Evolutionary conservation across 2,113 vertebrate genomes (phyloP).

Genomic region (Sorex araneus): DNA sequence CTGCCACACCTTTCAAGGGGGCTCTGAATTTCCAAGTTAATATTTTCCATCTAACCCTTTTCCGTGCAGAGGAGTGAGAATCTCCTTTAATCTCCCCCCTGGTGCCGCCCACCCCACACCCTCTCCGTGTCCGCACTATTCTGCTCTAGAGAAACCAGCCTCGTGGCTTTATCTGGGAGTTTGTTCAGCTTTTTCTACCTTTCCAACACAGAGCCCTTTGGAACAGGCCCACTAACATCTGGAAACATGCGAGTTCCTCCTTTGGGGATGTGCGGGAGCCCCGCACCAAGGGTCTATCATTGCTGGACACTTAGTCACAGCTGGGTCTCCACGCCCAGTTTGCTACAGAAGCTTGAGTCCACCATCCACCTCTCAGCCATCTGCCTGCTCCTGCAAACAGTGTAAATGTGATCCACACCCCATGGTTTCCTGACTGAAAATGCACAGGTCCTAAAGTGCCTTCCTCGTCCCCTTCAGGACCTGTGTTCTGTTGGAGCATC

Average conservation of each 20-base stretch:
- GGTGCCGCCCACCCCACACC: no score
- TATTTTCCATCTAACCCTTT: constrained; percentile 27
- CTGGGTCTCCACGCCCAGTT: constrained; percentile 37
- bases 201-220: not conserved
- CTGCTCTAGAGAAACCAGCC: constrained; percentile 26
- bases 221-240: constrained; percentile 7
- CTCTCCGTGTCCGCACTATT: not conserved
- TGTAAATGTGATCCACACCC: not conserved
- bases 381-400: not conserved
- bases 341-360: not conserved
- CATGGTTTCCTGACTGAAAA: not conserved
- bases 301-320: constrained; percentile 64
- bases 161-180: not conserved
- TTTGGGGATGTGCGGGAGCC: not conserved
- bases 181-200: constrained; percentile 22
- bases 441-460: not conserved
- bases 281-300: not conserved
- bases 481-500: constrained; percentile 13
- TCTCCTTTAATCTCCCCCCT: not conserved
- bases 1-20: not conserved
- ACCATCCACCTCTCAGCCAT: no score
- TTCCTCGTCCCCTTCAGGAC: not conserved
- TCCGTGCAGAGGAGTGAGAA: not conserved
- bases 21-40: constrained; percentile 34
- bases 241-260: constrained; percentile 34